Percentiles rank a stretch among this genome's conserved stretches.
Conservation (phyloP, 2,888 invertebrate species). For the Tipula helvola region DNA sequence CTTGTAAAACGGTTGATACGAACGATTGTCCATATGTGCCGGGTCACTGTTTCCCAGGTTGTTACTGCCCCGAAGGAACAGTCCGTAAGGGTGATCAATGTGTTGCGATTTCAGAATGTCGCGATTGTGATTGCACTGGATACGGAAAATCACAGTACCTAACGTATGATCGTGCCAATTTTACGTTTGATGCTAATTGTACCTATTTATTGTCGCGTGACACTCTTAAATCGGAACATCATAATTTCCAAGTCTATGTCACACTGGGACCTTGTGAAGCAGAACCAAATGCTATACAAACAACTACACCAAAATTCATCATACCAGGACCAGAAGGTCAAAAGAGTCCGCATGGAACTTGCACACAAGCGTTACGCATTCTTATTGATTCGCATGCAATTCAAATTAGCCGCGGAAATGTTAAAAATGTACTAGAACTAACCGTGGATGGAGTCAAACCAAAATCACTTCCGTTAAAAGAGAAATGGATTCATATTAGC, state of each 20-base stretch:
- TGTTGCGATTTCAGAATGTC: slow-evolving; percentile 55
- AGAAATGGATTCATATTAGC: slow-evolving; percentile 48
- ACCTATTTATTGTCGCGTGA: slow-evolving; percentile 63
- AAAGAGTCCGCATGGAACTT: slow-evolving; percentile 37
- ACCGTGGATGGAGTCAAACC: slow-evolving; percentile 31
- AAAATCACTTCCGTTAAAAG: slow-evolving; percentile 38
- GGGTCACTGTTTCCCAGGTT: slow-evolving; percentile 69
- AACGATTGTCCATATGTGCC: slow-evolving; percentile 48
- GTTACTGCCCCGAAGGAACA: slow-evolving; percentile 68
- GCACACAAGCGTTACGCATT: slow-evolving; percentile 55
- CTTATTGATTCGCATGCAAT: slow-evolving; percentile 51
- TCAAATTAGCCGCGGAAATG: slow-evolving; percentile 37
- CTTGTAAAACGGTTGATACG: slow-evolving; percentile 50
- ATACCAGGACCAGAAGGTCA: neutral
- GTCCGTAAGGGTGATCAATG: slow-evolving; percentile 56
- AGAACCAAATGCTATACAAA: neutral
- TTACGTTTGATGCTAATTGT: slow-evolving; percentile 73
- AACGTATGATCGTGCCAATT: slow-evolving; percentile 69
- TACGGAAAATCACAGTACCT: slow-evolving; percentile 69
- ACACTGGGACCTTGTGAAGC: slow-evolving; percentile 48
- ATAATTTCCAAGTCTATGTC: slow-evolving; percentile 37
- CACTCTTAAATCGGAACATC: slow-evolving; percentile 42
- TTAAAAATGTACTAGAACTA: slow-evolving; percentile 27
- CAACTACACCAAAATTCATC: neutral
- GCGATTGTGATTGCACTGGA: slow-evolving; percentile 62